Base-by-base conservation (phyloP, 1,140 invertebrate genomes). In the Drosophila nigrodunni region DNA sequence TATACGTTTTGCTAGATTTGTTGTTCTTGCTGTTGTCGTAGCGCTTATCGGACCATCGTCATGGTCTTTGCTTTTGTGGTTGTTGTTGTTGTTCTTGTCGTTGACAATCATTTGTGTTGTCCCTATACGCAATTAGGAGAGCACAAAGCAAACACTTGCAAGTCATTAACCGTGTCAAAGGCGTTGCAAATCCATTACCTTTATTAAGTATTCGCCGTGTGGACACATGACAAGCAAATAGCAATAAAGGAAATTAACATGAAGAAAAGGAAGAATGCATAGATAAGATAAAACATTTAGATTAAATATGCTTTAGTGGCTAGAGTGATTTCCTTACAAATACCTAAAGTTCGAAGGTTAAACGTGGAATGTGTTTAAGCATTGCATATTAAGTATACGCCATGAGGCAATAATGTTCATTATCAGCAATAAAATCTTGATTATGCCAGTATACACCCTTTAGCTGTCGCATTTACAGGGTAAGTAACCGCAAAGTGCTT, bases 81-180 rank as follows among this genome's bases (percentile, higher is more conserved):
- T 37, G 43, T 34, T 60, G 18, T 41, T 13, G 13, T 41, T 25
- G 3, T 46, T 37, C 35, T 39, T 60, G 54, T 37, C 46, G 57
- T 13, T 18, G 43, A 50, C 34, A 55, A 67, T 52, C 54, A 46
- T 59, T 67, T 54, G 64, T 67, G 46, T n/a, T 52, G 54, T 54
- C 62, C 41, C 60, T 50, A 87, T 82, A 86, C 83, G 86, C 82
- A 88, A 82, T 86, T 88, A 74, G 82, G 67, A 54, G 18, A 41
- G 49, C 68, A 77, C 58, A 50, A 73, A 34, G 83, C 69, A 88
- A 87, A 83, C 81, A 87, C 83, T 88, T 70, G 73, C 77, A 68
- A 83, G 83, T 77, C 82, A 83, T 82, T 86, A 88, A 61, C 71
- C 82, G 77, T 82, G 80, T 79, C 80, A 77, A 74, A 82, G 73